A percentile compares a stretch with the other conserved stretches of the same genome.
Conservation (phyloP, 2,888 invertebrate species). For the Cremastobaeus sp. region DNA sequence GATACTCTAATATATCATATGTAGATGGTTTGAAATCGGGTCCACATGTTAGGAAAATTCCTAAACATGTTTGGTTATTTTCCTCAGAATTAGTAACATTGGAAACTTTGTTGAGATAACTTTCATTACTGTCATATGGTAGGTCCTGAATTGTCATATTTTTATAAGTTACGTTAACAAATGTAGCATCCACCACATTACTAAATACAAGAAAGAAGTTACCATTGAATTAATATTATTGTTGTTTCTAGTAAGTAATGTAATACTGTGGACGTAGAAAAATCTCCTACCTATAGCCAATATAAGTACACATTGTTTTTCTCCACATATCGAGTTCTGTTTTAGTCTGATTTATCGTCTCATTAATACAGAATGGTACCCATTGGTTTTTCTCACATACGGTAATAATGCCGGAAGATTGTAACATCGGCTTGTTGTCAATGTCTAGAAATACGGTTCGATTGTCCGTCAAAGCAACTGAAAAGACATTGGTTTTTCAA, state of each 20-base stretch:
- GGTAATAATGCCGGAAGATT: conserved; percentile 82
- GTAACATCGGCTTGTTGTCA: conserved; percentile 82
- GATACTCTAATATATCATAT: conserved; percentile 55
- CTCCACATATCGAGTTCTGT: conserved; percentile 74
- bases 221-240: too few species aligned
- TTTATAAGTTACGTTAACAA: too few species aligned
- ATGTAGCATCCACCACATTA: too few species aligned
- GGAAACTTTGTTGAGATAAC: too few species aligned
- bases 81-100: conserved; percentile 8
- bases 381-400: conserved; percentile 82
- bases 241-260: too few species aligned
- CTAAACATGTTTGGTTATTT: conserved; percentile 62
- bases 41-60: conserved; percentile 68
- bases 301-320: conserved; percentile 82
- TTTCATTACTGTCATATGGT: too few species aligned
- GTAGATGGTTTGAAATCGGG: conserved; percentile 61
- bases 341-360: conserved; percentile 61
- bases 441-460: conserved; percentile 81
- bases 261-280: too few species aligned
- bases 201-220: too few species aligned
- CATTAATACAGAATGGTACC: conserved; percentile 83
- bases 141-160: too few species aligned
- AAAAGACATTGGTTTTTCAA: conserved; percentile 63
- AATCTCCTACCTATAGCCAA: conserved; percentile 83
- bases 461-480: conserved; percentile 85